A percentile compares a stretch with the other conserved stretches of the same genome.
Conservation (phyloP, 2,113 vertebrate genomes). For the Panurus biarmicus region DNA sequence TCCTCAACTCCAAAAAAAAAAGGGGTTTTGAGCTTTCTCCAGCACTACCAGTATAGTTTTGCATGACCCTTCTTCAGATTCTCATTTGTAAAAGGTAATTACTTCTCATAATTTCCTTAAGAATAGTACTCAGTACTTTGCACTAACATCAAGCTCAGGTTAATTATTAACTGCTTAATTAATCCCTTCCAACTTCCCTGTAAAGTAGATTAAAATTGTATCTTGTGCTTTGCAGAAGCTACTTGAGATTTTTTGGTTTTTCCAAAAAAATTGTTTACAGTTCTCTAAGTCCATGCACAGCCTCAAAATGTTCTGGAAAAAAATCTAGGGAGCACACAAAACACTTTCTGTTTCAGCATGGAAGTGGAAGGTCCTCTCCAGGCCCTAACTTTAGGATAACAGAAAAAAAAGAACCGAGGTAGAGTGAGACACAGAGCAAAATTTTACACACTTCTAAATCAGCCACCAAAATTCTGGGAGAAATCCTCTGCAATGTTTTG, state of each 20-base stretch:
- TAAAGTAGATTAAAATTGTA: slow-evolving; percentile 26
- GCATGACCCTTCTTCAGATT: not conserved
- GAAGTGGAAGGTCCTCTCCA: not conserved
- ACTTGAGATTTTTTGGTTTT: not conserved
- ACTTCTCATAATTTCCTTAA: not conserved
- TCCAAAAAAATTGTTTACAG: not conserved
- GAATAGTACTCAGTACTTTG: not conserved
- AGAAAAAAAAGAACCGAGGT: not conserved
- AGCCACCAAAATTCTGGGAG: not conserved
- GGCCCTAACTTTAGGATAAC: not conserved
- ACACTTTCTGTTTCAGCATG: not conserved
- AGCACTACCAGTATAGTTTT: not conserved
- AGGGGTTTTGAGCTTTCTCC: not conserved
- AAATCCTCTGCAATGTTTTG: not conserved
- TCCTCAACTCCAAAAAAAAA: not conserved
- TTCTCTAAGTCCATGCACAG: not conserved
- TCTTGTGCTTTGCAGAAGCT: not conserved
- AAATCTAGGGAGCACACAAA: not conserved
- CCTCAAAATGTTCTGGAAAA: not conserved
- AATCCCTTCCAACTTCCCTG: not conserved
- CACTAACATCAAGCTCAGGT: slow-evolving; percentile 4
- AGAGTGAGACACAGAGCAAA: not conserved
- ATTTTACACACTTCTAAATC: not conserved
- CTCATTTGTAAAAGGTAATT: not conserved
- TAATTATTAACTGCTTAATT: slow-evolving; percentile 9